A percentile compares a stretch with the other conserved stretches of the same genome.
Evolutionary conservation across 2,113 vertebrate genomes (phyloP).

Genomic region (Amazona guildingii): DNA sequence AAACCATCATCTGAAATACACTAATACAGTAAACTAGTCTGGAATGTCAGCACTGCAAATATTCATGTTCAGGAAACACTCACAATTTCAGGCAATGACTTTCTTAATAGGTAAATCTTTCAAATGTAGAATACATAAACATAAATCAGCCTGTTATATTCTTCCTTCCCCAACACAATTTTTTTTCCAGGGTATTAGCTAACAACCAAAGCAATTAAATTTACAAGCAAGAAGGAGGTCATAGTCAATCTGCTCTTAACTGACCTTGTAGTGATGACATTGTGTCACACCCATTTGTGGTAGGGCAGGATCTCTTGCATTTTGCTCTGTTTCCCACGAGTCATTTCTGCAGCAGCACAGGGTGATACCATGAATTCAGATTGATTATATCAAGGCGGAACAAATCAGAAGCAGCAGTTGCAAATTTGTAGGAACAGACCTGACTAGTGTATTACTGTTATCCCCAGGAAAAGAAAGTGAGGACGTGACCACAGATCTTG

Average conservation of each 20-base stretch:
- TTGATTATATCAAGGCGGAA: background rate
- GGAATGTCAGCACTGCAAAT: background rate
- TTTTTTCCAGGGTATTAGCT: background rate
- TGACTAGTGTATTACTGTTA: background rate
- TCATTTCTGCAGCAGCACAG: background rate
- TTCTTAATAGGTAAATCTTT: slow-evolving; percentile 47
- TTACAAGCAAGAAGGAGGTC: background rate
- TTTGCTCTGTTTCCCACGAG: background rate
- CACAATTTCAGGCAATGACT: slow-evolving; percentile 37
- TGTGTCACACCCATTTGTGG: background rate
- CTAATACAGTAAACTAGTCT: slow-evolving; percentile 17
- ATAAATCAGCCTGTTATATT: slow-evolving; percentile 13
- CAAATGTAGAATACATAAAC: slow-evolving; percentile 29
- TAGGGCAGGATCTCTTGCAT: background rate
- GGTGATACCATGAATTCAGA: background rate
- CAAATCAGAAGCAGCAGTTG: background rate
- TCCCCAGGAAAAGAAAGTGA: background rate
- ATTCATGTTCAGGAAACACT: slow-evolving; percentile 11
- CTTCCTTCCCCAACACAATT: background rate
- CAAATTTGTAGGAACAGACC: background rate
- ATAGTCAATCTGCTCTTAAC: background rate
- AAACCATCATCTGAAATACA: slow-evolving; percentile 48
- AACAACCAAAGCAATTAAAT: slow-evolving; percentile 30
- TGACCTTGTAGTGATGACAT: background rate
- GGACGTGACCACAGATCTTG: background rate